phyloP scores from a whole-genome alignment of 1,140 invertebrate genomes.

The Notospermus geniculatus region DNA sequence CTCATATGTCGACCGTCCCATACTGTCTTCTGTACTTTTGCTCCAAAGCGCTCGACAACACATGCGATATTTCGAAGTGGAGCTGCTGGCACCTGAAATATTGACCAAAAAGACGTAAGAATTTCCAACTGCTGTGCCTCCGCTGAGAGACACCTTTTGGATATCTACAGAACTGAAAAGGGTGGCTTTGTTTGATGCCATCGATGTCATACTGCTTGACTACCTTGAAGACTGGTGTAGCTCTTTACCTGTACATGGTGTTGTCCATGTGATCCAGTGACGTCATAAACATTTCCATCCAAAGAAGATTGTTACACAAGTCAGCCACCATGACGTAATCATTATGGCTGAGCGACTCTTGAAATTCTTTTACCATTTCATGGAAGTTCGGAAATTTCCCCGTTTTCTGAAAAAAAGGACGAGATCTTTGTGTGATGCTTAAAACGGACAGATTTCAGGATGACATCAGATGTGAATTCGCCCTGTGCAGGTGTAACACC shows the following conservation, averaged over 20 bases:
- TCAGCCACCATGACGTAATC: slow-evolving; percentile 23
- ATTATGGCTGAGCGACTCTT: slow-evolving; percentile 19
- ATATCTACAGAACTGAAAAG: not conserved
- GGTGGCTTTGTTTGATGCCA: too few relatives aligned
- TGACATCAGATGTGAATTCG: too few relatives aligned
- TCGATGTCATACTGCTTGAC: too few relatives aligned
- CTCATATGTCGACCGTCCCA: too few relatives aligned
- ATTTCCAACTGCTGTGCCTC: not conserved
- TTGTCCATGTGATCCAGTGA: slow-evolving; percentile 26
- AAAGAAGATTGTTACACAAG: slow-evolving; percentile 21
- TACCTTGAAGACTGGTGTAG: too few relatives aligned
- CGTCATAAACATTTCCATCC: slow-evolving; percentile 22
- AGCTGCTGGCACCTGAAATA: slow-evolving; percentile 16
- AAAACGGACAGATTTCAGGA: too few relatives aligned
- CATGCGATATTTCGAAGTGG: slow-evolving; percentile 19
- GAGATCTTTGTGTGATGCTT: not conserved
- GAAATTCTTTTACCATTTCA: slow-evolving; percentile 24
- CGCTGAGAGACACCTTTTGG: not conserved
- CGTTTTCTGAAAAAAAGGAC: slow-evolving; percentile 13
- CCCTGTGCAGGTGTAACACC: too few relatives aligned
- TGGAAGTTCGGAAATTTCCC: slow-evolving; percentile 23
- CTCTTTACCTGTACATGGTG: slow-evolving; percentile 26
- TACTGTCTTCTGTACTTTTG: not conserved
- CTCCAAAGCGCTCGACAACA: slow-evolving; percentile 12
- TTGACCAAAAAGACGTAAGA: not conserved